A percentile compares a stretch with the other conserved stretches of the same genome.
Conservation (phyloP, 2,113 vertebrate species). For the Danio rerio region GRCz12tu NC_133192.1:54083001-54083500, state of each 20-base stretch:
- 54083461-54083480: constrained; percentile 32
- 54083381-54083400: constrained; percentile 20
- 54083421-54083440: constrained; percentile 21
- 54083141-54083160: background rate
- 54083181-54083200: background rate
- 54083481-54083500: constrained; percentile 28
- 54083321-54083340: background rate
- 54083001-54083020: too few relatives aligned
- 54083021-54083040: too few relatives aligned
- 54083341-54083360: background rate
- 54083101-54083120: too few relatives aligned
- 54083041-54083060: too few relatives aligned
- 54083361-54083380: constrained; percentile 2
- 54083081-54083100: too few relatives aligned
- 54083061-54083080: too few relatives aligned
- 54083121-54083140: too few relatives aligned
- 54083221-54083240: background rate
- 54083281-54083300: background rate
- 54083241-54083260: background rate
- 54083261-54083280: background rate
- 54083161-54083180: background rate
- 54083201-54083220: background rate
- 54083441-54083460: constrained; percentile 34
- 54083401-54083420: constrained; percentile 21
- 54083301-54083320: background rate